Base-by-base conservation (phyloP, 1,140 invertebrate genomes). In the Drosophila nebulosa region DNA sequence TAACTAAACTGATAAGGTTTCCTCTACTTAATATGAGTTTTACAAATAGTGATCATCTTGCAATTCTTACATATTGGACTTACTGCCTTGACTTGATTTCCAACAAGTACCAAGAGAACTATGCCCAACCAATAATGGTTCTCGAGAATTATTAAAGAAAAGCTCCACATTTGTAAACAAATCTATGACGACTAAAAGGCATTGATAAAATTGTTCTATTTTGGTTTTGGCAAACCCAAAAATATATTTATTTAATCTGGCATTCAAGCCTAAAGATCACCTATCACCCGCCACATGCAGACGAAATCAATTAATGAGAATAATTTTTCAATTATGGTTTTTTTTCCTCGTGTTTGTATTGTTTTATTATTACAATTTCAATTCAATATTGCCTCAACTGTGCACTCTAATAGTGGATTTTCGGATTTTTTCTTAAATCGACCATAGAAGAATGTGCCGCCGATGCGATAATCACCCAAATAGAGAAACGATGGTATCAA, bases 401-500 rank as follows among this genome's bases (percentile, higher is more conserved):
- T 51, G 27, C 80, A 84, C 9, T 84, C 68, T 7, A 85, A 26
- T 9, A 74, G n/a, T 14, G 60, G 73, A 14, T 57, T 64, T 1
- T 69, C 30, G 9, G 53, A 12, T 12, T 12, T 62, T 22, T 70
- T 84, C 7, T 52, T 69, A 10, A 69, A 69, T 27, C 67, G 64
- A 16, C 83, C 81, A 52, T 83, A 88, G 21, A 66, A 81, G 24
- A 86, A 71, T 9, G 39, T 53, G 26, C 55, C 78, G 3, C 32
- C 27, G 10, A 88, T 79, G 0, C 74, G 78, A 71, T 90, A 90
- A 62, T 90, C 89, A 1, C 89, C 89, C 1, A 90, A 6, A 26
- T 90, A 85, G 0, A 90, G 35, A 57, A 88, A 90, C 1, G 78
- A 76, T 0, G 89, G 89, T 16, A 90, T 55, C 4, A 75, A 51